Percentiles rank a stretch among this genome's conserved stretches.
Evolutionary conservation across 2,797 vertebrate genomes (phyloP).

Genomic region (Danio albolineatus): DNA sequence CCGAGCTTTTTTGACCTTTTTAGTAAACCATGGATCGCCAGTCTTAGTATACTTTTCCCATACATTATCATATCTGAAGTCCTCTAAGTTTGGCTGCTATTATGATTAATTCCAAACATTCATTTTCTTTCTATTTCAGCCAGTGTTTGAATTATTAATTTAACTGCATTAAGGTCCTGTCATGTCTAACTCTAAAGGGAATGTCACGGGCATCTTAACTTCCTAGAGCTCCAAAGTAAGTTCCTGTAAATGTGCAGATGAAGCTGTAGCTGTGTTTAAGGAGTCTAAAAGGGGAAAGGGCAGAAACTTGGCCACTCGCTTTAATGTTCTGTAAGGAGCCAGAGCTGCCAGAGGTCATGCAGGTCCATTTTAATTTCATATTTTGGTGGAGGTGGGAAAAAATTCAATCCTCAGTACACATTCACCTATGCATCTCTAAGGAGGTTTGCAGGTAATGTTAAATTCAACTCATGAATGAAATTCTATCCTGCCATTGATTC

Average conservation of each 20-base stretch:
- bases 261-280: constrained; percentile 18
- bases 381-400: constrained; percentile 32
- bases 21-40: not conserved
- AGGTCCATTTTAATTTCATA: constrained; percentile 22
- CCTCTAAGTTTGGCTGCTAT: not conserved
- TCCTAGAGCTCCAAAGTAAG: constrained; percentile 7
- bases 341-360: constrained; percentile 20
- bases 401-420: constrained; percentile 20
- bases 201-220: constrained; percentile 35
- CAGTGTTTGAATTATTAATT: constrained; percentile 42
- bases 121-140: constrained; percentile 37
- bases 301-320: not conserved
- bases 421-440: constrained; percentile 26
- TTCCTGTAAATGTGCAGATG: constrained; percentile 1
- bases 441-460: constrained; percentile 1
- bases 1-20: not conserved
- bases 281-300: not conserved
- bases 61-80: not conserved
- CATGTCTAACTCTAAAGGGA: constrained; percentile 41
- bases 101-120: constrained; percentile 34
- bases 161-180: constrained; percentile 30
- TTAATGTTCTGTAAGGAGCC: constrained; percentile 30
- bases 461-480: constrained; percentile 18
- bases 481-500: not conserved
- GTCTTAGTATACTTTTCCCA: not conserved